phyloP scores from a whole-genome alignment of 2,888 invertebrate genomes.

The Seira musarum region DNA sequence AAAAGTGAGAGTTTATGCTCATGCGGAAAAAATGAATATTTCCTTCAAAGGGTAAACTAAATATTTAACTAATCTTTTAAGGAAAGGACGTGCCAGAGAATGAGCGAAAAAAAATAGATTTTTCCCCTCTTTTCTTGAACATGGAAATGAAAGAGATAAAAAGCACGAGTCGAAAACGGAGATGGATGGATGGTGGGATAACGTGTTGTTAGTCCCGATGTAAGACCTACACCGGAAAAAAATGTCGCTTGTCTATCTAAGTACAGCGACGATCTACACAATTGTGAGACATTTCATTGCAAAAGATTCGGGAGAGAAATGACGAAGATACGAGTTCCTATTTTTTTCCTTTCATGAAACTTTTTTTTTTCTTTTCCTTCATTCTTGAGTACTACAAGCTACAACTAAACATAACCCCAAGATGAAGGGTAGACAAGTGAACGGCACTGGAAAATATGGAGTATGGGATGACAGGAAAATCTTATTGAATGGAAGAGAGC shows the following conservation, averaged over 20 bases:
- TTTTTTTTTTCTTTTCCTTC: background rate
- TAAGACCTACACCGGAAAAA: background rate
- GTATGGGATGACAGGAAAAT: background rate
- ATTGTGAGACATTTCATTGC: background rate
- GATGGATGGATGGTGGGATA: constrained; percentile 8
- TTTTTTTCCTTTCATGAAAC: background rate
- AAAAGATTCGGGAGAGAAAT: background rate
- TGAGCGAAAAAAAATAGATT: background rate
- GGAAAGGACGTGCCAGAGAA: background rate
- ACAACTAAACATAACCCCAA: constrained; percentile 10
- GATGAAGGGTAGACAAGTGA: constrained; percentile 7
- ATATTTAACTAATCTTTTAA: constrained; percentile 14
- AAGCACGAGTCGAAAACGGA: constrained; percentile 4
- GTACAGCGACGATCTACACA: constrained; percentile 2
- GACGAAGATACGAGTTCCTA: background rate
- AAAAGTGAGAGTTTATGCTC: background rate
- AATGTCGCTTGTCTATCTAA: constrained; percentile 10
- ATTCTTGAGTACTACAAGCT: constrained; percentile 9
- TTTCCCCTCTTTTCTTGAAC: background rate
- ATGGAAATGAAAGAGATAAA: background rate
- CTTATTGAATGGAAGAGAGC: background rate
- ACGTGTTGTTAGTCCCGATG: constrained; percentile 1
- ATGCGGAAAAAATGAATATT: background rate
- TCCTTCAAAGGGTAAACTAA: constrained; percentile 5
- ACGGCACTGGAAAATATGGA: background rate